Evolutionary conservation across 2,888 invertebrate genomes (phyloP), one percentile per base, ranked within the genome.

Genomic region (Leptopterna dolabrata): DNA sequence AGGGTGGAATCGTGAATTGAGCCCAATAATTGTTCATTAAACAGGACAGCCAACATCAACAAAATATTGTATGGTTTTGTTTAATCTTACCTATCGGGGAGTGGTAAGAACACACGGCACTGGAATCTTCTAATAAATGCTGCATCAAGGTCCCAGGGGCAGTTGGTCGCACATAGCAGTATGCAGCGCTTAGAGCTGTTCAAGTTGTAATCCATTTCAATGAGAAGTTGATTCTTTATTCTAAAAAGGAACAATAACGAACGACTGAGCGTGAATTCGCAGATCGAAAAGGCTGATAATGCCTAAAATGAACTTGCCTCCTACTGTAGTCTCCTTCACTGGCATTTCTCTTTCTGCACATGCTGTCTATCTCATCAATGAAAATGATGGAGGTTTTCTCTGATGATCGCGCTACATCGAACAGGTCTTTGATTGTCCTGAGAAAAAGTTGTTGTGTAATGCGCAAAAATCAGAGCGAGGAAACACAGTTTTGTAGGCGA

Each of bases 131-230:
- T 90, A 86, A 94, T 90, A 89, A 94, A 94, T 0, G 94, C 94
- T 0, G 93, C 90, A 90, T 94, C 94, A 36, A 94, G 91, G 88
- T 94, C 94, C 94, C 94, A 94, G 0, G 94, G 94, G 90, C 94
- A 94, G 90, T 94, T 94, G 1, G 94, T 94, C 19, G 94, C 94
- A 90, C 93, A 93, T 30, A 94, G 91, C 19, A 94, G 90, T 88
- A 93, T 91, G 47, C 86, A 86, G 36, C 51, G 36, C 70, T 76
- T 84, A 2, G 41, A 63, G 41, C 73, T 36, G 36, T 41, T 73
- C 71, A 86, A 24, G 45, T 87, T 87, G 73, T 87, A 41, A 30
- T 88, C 88, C 24, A 88, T 71, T 76, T 88, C 88, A 0, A 88
- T 83, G 13, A 88, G 76, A 24, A 88, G 76, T 45, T 88, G 88